phyloP scores from a whole-genome alignment of 2,797 vertebrate species.

The Lacerta viridis region DNA sequence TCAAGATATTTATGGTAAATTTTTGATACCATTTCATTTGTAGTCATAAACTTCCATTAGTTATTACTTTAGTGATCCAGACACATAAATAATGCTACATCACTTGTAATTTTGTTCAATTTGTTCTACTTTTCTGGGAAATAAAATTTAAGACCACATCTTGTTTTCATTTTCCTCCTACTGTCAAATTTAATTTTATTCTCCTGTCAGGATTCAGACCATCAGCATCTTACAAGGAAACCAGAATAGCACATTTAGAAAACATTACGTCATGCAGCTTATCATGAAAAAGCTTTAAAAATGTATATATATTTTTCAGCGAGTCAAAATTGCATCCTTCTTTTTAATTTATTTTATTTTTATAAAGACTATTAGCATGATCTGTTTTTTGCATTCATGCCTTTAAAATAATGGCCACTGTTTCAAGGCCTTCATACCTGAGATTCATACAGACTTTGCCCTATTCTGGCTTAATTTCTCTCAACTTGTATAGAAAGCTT shows the following conservation, averaged over 20 bases:
- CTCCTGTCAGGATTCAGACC: neutral
- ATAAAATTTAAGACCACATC: constrained; percentile 1
- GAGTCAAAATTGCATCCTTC: neutral
- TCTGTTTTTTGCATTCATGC: neutral
- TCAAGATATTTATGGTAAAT: constrained; percentile 3
- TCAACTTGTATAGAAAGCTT: too few relatives aligned
- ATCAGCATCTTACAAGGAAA: neutral
- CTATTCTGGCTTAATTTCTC: neutral
- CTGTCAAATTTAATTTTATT: neutral
- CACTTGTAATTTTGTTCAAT: constrained; percentile 32
- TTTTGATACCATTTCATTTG: constrained; percentile 8
- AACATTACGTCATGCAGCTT: constrained; percentile 11
- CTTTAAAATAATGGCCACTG: neutral
- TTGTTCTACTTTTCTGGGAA: constrained; percentile 27
- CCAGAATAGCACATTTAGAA: neutral
- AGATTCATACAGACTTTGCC: neutral
- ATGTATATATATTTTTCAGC: neutral
- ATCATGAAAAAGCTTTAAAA: neutral
- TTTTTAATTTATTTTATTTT: neutral
- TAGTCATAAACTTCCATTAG: constrained; percentile 10
- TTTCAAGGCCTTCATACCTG: neutral
- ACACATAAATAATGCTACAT: constrained; percentile 15
- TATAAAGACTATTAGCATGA: neutral
- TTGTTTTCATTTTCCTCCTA: constrained; percentile 26
- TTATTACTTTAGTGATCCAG: neutral